A percentile compares a stretch with the other conserved stretches of the same genome.
phyloP scores from a whole-genome alignment of 1,140 invertebrate genomes.

The Cyphomyrmex costatus region DNA sequence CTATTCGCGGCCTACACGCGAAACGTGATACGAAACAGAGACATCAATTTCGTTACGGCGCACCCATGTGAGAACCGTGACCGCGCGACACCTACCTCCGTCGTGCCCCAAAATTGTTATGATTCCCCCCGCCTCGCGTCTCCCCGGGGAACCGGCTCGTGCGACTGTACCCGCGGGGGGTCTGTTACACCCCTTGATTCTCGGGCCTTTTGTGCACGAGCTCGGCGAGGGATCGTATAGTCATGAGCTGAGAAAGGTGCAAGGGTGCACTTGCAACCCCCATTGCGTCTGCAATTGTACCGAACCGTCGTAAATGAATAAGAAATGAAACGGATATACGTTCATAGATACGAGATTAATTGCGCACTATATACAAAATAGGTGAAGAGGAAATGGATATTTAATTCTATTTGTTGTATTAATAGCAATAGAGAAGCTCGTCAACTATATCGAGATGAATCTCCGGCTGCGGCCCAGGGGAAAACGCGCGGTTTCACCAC shows the following conservation, averaged over 20 bases:
- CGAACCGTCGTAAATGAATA: not conserved
- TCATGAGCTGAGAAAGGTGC: constrained; percentile 5
- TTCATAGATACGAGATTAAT: not conserved
- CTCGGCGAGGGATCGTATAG: not conserved
- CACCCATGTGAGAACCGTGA: constrained; percentile 73
- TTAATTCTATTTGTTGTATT: not conserved
- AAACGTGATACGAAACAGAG: constrained; percentile 78
- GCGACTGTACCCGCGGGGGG: constrained; percentile 66
- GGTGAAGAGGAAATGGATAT: no score
- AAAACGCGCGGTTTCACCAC: not conserved
- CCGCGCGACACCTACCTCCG: constrained; percentile 77
- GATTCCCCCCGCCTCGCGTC: constrained; percentile 74
- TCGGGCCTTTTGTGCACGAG: constrained; percentile 20
- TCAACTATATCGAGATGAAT: constrained; percentile 7
- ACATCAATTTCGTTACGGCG: constrained; percentile 77
- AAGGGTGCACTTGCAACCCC: not conserved
- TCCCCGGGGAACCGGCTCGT: constrained; percentile 72
- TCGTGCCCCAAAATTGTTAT: constrained; percentile 76
- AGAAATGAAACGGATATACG: constrained; percentile 17
- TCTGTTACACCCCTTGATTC: constrained; percentile 35
- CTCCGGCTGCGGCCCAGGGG: not conserved
- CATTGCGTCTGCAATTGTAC: constrained; percentile 18
- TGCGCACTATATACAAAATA: not conserved
- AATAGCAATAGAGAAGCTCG: not conserved
- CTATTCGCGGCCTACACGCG: constrained; percentile 61